Evolutionary conservation across 2,113 vertebrate species (phyloP).

Genomic region (Leuciscus idus): DNA sequence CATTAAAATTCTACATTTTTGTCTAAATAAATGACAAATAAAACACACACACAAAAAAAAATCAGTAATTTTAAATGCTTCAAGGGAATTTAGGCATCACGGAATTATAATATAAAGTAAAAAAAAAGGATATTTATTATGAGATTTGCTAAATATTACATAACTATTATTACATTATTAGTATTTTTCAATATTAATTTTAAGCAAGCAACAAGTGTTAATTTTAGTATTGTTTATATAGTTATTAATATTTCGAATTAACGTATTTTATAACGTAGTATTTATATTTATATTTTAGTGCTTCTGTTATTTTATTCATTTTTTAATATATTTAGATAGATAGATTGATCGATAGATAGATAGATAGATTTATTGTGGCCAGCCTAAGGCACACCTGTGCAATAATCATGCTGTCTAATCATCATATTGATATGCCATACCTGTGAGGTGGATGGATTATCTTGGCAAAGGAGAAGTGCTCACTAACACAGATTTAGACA

Average conservation of each 20-base stretch:
- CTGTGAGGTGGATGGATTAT: too few species aligned
- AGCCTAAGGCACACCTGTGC: too few species aligned
- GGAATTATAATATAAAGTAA: not conserved
- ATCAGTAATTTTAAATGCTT: not conserved
- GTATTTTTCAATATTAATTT: not conserved
- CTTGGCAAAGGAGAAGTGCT: too few species aligned
- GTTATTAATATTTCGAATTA: not conserved
- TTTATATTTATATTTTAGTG: too few species aligned
- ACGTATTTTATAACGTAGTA: too few species aligned
- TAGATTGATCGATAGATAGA: too few species aligned
- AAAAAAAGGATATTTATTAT: not conserved
- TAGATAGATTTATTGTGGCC: too few species aligned
- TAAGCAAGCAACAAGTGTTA: not conserved
- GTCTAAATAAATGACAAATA: not conserved
- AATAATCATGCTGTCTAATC: too few species aligned
- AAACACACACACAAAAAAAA: not conserved
- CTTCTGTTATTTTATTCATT: not conserved
- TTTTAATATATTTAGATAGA: too few species aligned
- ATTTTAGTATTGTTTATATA: not conserved
- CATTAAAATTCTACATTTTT: not conserved
- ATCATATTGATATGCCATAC: too few species aligned
- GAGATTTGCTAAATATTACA: not conserved
- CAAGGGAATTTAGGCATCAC: not conserved
- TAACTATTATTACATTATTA: not conserved
- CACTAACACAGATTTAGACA: too few species aligned